Evolutionary conservation across 1,140 invertebrate species (phyloP).

Genomic region (Penaeus vannamei): DNA sequence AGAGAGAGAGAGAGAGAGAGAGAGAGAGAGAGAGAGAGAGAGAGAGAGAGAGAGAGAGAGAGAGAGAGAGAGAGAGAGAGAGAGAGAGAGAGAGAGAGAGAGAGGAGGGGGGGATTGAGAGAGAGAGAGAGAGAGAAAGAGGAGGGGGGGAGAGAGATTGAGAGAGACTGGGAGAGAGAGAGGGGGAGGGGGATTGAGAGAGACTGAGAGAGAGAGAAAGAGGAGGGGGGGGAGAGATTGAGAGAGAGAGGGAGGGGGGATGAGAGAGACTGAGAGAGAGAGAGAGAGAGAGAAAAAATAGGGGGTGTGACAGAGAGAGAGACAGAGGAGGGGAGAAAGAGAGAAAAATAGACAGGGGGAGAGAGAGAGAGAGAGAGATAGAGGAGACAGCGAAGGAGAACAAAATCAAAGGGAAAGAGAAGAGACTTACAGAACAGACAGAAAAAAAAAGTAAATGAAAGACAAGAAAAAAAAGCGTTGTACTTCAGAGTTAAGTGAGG

Average conservation of each 20-base stretch:
- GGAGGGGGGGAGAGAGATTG: neutral
- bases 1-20: conserved; percentile 41
- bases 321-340: neutral
- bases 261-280: neutral
- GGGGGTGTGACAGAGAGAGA: neutral
- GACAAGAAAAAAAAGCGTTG: too few species aligned
- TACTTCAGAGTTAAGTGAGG: too few species aligned
- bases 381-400: neutral
- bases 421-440: too few species aligned
- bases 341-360: neutral
- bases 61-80: neutral
- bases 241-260: neutral
- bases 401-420: neutral
- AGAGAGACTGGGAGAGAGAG: neutral
- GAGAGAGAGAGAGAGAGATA: neutral
- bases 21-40: conserved; percentile 16
- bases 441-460: too few species aligned
- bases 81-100: neutral
- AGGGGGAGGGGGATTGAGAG: neutral
- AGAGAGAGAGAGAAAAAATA: neutral
- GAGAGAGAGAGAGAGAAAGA: neutral
- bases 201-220: neutral
- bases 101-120: neutral
- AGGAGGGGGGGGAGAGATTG: neutral
- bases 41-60: neutral